These are phyloP conservation scores for Hepsetus odoe DNA, from an alignment of 2,113 vertebrate species.

Conservation along the genomic window DNA sequence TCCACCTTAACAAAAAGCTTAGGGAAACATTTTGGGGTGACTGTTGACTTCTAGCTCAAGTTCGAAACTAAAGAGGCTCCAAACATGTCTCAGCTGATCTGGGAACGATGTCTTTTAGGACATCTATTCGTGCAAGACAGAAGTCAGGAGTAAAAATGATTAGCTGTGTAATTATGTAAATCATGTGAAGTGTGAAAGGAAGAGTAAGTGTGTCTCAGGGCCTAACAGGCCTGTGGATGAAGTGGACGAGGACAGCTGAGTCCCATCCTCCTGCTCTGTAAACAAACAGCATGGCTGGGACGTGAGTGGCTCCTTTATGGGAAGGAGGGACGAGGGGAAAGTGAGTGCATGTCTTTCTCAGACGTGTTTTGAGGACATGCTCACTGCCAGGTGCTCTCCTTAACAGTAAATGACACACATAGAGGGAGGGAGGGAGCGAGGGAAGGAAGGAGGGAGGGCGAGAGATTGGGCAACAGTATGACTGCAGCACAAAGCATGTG, in stretches of 20 bases:
- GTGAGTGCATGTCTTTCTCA: constrained; percentile 57
- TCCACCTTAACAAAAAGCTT: too few species aligned
- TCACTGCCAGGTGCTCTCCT: constrained; percentile 45
- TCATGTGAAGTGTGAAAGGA: too few species aligned
- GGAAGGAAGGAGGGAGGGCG: not conserved
- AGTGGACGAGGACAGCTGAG: constrained; percentile 65
- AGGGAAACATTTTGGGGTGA: too few species aligned
- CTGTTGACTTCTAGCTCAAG: too few species aligned
- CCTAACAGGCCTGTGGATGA: not conserved
- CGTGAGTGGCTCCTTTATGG: constrained; percentile 44
- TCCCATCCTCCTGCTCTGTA: constrained; percentile 64
- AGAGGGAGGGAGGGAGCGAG: not conserved
- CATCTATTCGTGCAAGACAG: too few species aligned
- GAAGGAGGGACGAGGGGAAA: constrained; percentile 54
- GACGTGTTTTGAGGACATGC: constrained; percentile 43
- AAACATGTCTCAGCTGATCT: too few species aligned
- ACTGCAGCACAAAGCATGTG: not conserved
- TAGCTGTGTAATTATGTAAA: too few species aligned
- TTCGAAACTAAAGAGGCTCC: too few species aligned
- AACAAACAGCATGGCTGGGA: constrained; percentile 59
- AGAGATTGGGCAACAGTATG: not conserved
- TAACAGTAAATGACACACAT: constrained; percentile 53
- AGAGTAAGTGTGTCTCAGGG: too few species aligned
- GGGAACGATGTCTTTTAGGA: too few species aligned
- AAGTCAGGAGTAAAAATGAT: too few species aligned